phyloP scores from a whole-genome alignment of 2,888 invertebrate genomes.

The Watsonalla binaria region DNA sequence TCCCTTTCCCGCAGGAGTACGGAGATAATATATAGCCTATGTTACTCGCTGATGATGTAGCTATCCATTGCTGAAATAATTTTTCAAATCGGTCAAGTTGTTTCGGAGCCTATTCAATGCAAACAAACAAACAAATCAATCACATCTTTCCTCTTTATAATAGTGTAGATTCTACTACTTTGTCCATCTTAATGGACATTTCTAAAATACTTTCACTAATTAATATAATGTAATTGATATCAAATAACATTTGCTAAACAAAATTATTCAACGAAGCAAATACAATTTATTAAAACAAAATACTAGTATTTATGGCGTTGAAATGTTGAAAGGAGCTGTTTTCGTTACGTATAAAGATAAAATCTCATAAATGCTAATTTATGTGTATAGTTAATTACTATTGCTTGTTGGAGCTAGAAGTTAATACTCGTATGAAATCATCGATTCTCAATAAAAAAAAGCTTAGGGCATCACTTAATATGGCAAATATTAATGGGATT shows the following conservation, averaged over 20 bases:
- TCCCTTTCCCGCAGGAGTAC: too few species aligned
- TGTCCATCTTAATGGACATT: too few species aligned
- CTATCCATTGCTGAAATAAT: too few species aligned
- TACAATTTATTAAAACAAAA: conserved; percentile 1
- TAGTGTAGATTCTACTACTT: too few species aligned
- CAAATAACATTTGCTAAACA: not conserved
- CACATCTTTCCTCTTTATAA: too few species aligned
- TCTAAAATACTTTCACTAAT: too few species aligned
- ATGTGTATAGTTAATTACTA: conserved; percentile 40
- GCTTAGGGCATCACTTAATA: too few species aligned
- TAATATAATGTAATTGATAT: not conserved
- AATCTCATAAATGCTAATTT: conserved; percentile 40
- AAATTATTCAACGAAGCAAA: not conserved
- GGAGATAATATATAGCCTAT: too few species aligned
- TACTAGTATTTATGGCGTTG: conserved; percentile 14
- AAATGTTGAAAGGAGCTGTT: conserved; percentile 32
- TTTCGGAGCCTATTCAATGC: too few species aligned
- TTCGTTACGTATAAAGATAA: conserved; percentile 31
- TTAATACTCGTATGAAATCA: conserved; percentile 19
- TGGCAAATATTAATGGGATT: not conserved
- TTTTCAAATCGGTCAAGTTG: too few species aligned
- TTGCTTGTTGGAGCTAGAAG: conserved; percentile 16
- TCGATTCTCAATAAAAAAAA: conserved; percentile 3
- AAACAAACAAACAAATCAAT: too few species aligned
- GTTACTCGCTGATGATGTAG: too few species aligned